Base-by-base conservation (phyloP, 2,113 vertebrate species). In the Myotis brandtii region DNA sequence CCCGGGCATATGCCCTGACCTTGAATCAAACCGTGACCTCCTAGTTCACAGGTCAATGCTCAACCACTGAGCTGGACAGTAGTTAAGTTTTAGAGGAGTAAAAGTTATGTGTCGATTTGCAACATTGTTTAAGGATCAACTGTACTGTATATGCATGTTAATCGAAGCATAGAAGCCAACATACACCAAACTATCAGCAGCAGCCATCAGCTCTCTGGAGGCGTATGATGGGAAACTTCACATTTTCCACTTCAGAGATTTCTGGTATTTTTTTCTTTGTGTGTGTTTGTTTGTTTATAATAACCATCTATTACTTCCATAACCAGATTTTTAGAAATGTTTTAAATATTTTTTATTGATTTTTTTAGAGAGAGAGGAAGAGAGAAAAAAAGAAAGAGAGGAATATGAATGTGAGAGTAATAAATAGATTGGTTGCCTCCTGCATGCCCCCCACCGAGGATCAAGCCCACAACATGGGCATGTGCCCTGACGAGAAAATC, bases 221-320 rank as follows among this genome's bases (percentile, higher is more conserved):
- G n/a, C 11, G 0, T 1, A 11, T 4, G 32, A n/a, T 0, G 18
- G 37, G 34, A 40, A 64, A 40, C 73, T 9, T 17, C 50, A 66
- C 52, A 56, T 70, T 64, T 82, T 70, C 32, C 69, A 72, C 69
- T 72, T 34, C 80, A 81, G 6, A 48, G 67, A 50, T 6, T 46
- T 66, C 5, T 48, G 43, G 18, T 9, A 48, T 32, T 46, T 64
- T 84, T 27, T 34, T 11, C 25, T 43, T 20, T 46, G 7, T 56
- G 23, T 30, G 54, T 52, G 32, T 91, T 11, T 67, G 25, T 43
- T 70, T 81, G 59, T 59, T 50, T 12, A 72, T 9, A 81, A 30
- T 17, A 80, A 88, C 1, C 43, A 76, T 9, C 69, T 46, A 88
- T 46, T 67, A 91, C 16, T 79, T 82, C 18, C 59, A 4, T 30